phyloP scores from a whole-genome alignment of 2,113 vertebrate species.

The Eonycteris spelaea region DNA sequence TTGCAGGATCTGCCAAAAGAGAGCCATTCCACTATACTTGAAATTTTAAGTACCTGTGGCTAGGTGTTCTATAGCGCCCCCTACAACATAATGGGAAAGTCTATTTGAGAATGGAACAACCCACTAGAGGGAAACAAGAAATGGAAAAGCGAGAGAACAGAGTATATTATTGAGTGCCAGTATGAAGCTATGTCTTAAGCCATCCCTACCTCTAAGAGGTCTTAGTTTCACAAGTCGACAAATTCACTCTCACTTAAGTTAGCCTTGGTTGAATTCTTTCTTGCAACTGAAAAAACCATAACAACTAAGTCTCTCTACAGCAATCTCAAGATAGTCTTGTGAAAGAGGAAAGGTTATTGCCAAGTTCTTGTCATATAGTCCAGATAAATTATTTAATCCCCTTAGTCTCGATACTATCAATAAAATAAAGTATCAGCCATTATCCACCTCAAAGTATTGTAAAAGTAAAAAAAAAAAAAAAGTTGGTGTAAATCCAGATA shows the following conservation, averaged over 20 bases:
- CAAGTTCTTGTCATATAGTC: background rate
- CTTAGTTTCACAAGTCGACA: background rate
- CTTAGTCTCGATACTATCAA: background rate
- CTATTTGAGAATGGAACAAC: background rate
- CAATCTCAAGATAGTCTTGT: background rate
- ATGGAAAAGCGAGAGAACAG: background rate
- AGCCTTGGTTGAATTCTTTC: background rate
- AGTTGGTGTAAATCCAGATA: background rate
- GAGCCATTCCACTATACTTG: background rate
- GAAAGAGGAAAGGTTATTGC: background rate
- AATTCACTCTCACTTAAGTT: slow-evolving; percentile 8
- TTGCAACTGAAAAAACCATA: slow-evolving; percentile 1
- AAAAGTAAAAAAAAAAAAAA: background rate
- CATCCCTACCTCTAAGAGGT: background rate
- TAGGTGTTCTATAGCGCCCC: background rate
- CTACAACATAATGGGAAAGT: background rate
- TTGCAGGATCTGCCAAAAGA: background rate
- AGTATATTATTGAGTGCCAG: background rate
- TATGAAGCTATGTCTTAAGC: background rate
- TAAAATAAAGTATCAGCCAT: background rate
- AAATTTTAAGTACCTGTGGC: background rate
- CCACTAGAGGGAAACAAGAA: background rate
- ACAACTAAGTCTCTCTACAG: background rate
- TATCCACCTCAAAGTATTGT: background rate
- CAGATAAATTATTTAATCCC: background rate